phyloP scores from a whole-genome alignment of 2,113 vertebrate species.

The Furnarius figulus region DNA sequence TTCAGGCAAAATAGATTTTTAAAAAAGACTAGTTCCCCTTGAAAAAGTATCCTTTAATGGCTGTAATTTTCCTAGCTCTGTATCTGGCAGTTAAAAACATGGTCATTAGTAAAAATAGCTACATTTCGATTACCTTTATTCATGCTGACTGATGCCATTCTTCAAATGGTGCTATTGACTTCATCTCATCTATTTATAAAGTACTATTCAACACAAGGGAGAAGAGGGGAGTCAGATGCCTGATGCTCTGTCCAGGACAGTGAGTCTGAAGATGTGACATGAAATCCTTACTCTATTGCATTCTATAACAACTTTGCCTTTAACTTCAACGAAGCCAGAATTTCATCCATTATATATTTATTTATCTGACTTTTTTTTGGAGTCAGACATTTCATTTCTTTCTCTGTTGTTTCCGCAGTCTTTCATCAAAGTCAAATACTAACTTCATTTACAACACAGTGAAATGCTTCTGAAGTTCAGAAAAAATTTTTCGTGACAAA shows the following conservation, averaged over 20 bases:
- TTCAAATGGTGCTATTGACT: slow-evolving; percentile 3
- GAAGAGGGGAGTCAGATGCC: background rate
- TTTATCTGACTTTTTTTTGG: background rate
- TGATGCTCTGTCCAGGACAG: background rate
- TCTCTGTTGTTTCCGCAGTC: background rate
- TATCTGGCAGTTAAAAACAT: background rate
- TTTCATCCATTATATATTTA: background rate
- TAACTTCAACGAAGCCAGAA: background rate
- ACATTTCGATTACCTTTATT: background rate
- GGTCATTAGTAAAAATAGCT: slow-evolving; percentile 13
- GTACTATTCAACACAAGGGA: background rate
- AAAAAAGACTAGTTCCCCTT: background rate
- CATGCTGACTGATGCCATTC: background rate
- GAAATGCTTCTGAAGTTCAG: background rate
- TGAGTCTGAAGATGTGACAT: background rate
- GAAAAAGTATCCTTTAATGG: background rate
- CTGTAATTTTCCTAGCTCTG: background rate
- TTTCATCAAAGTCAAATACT: background rate
- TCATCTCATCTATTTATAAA: background rate
- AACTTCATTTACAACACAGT: background rate
- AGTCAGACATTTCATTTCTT: background rate
- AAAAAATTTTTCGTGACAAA: background rate
- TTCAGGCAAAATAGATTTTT: background rate
- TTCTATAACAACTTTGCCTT: background rate
- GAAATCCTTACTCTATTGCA: background rate